Evolutionary conservation across 2,888 invertebrate genomes (phyloP), one percentile per base, ranked within the genome.

Genomic region (Unio delphinus): DNA sequence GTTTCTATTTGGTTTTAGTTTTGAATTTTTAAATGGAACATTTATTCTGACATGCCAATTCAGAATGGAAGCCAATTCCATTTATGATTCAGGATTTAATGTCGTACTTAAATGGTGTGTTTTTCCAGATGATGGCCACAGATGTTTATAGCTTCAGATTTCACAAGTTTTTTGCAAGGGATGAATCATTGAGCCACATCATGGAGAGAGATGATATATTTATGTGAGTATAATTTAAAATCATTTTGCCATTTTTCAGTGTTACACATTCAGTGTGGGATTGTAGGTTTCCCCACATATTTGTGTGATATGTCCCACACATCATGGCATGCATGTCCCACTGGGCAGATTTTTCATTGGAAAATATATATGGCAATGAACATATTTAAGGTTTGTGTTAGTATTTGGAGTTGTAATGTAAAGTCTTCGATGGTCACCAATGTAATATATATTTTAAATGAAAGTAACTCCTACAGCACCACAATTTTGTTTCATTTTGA

Each of bases 101-200:
- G 34, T 34, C 34, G 8, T 11, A 3, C 15, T 11, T 45, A 2
- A 28, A 28, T 26, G 18, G n/a, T 57, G 26, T 17, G 28, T 55
- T 34, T n/a, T 76, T 75, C 17, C 80, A 90, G 89, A 86, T 92
- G 88, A 83, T 90, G 65, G 91, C 92, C 26, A 88, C 91, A 45
- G 91, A 92, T 79, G 90, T 92, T 1, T 90, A 89, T 78, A 91
- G 90, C 76, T 88, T 89, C 78, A 88, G 90, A 70, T 90, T 92
- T 77, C 91, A 92, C 81, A 90, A 90, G 79, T 83, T 91, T 56
- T 91, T 90, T 80, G 78, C 83, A 4, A 73, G 79, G 55, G 88
- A 90, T n/a, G 91, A 91, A 66, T 80, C 82, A 4, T 75, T 92
- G 1, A 88, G 83, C 70, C 85, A 88, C 74, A 91, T 92, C 60